phyloP scores from a whole-genome alignment of 2,113 vertebrate genomes.

The Psittacula cyanocephala region DNA sequence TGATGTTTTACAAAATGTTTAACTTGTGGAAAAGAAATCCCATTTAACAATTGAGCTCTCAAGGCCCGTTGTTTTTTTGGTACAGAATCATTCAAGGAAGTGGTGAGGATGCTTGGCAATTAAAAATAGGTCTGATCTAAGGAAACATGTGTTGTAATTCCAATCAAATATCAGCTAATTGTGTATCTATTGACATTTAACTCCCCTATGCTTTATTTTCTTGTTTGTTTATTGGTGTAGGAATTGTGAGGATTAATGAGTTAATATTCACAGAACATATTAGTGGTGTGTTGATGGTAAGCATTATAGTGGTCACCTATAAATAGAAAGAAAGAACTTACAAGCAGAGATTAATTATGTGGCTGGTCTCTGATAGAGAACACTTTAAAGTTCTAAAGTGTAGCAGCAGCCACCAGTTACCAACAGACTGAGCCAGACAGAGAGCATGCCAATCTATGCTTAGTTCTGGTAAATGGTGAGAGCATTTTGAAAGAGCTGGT shows the following conservation, averaged over 20 bases:
- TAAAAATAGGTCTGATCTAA: not conserved
- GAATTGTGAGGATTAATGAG: not conserved
- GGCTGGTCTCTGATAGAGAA: not conserved
- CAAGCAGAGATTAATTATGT: not conserved
- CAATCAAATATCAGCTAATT: not conserved
- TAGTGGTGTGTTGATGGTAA: not conserved
- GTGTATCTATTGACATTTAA: not conserved
- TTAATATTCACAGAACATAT: not conserved
- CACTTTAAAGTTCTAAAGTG: not conserved
- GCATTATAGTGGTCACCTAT: not conserved
- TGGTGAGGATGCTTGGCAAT: not conserved
- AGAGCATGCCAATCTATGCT: not conserved
- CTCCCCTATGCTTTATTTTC: not conserved
- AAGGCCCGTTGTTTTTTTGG: not conserved
- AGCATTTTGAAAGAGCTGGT: not conserved
- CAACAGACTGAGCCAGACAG: fast-evolving
- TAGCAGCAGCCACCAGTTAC: not conserved
- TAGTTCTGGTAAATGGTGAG: not conserved
- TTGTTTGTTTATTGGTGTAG: not conserved
- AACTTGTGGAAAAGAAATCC: not conserved
- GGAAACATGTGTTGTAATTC: not conserved
- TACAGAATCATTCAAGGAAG: not conserved
- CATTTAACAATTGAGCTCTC: not conserved
- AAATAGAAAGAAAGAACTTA: not conserved
- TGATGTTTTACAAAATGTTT: not conserved